phyloP scores from a whole-genome alignment of 2,113 vertebrate genomes.

The Glareola pratincola region DNA sequence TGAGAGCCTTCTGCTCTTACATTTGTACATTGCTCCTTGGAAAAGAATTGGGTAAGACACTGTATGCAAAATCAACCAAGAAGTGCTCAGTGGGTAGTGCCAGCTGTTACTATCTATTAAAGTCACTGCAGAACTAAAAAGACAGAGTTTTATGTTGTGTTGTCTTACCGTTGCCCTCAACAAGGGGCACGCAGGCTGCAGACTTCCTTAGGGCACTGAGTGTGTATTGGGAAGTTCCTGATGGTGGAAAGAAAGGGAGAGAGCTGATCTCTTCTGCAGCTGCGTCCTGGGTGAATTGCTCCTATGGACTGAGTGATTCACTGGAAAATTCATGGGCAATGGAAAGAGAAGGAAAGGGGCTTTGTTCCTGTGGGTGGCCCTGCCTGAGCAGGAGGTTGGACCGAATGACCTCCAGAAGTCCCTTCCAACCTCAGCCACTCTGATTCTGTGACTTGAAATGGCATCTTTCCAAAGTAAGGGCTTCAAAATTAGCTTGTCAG shows the following conservation, averaged over 20 bases:
- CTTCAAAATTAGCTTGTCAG: background rate
- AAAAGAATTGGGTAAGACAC: background rate
- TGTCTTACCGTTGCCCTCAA: background rate
- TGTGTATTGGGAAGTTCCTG: background rate
- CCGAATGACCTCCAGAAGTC: background rate
- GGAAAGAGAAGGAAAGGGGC: background rate
- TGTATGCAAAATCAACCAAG: background rate
- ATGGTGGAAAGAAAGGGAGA: background rate
- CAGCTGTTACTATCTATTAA: background rate
- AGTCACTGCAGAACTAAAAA: background rate
- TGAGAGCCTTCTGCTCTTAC: background rate
- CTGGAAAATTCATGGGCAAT: background rate
- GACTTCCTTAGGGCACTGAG: background rate
- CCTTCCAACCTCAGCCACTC: background rate
- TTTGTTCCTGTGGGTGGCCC: background rate
- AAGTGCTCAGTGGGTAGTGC: background rate
- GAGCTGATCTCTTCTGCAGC: background rate
- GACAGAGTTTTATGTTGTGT: background rate
- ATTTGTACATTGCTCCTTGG: background rate
- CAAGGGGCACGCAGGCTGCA: background rate
- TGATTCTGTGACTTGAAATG: background rate
- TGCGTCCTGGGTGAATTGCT: background rate
- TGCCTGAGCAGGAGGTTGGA: background rate
- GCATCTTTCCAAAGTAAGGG: background rate
- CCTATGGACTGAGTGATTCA: background rate